Conservation (phyloP, 2,888 invertebrate genomes). For the Cephus pygmeus region DNA sequence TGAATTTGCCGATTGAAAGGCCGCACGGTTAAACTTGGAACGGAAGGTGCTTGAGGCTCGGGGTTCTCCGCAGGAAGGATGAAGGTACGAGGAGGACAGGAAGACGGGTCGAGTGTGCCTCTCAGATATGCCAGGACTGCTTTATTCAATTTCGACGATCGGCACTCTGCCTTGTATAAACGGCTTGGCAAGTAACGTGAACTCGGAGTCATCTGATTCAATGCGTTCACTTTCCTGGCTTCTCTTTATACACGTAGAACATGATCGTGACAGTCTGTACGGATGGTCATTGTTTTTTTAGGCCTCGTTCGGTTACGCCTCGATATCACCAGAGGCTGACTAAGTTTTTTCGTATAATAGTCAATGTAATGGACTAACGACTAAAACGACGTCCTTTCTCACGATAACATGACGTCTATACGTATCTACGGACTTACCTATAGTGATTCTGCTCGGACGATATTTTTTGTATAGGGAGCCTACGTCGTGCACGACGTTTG, state of each 20-base stretch:
- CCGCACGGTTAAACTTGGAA: not conserved
- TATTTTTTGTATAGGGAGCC: not conserved
- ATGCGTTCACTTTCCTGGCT: not conserved
- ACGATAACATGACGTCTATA: too few species aligned
- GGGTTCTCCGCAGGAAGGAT: not conserved
- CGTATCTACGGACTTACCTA: too few species aligned
- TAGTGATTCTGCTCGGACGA: not conserved
- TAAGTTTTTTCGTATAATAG: not conserved
- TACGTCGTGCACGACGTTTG: not conserved
- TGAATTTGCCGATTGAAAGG: conserved; percentile 10
- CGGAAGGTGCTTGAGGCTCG: not conserved
- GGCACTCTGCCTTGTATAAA: not conserved
- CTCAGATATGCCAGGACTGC: not conserved
- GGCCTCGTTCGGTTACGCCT: not conserved
- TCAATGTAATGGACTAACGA: not conserved
- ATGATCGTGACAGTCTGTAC: not conserved
- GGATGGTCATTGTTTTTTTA: not conserved
- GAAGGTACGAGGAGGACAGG: not conserved
- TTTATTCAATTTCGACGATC: not conserved
- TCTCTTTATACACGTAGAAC: not conserved
- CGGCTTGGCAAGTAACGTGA: not conserved
- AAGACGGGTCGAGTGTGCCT: not conserved
- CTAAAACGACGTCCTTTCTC: not conserved
- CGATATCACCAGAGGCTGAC: not conserved
- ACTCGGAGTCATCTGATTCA: not conserved